Conservation (phyloP, 1,140 invertebrate species). For the Aphelenchoides avenae region DNA sequence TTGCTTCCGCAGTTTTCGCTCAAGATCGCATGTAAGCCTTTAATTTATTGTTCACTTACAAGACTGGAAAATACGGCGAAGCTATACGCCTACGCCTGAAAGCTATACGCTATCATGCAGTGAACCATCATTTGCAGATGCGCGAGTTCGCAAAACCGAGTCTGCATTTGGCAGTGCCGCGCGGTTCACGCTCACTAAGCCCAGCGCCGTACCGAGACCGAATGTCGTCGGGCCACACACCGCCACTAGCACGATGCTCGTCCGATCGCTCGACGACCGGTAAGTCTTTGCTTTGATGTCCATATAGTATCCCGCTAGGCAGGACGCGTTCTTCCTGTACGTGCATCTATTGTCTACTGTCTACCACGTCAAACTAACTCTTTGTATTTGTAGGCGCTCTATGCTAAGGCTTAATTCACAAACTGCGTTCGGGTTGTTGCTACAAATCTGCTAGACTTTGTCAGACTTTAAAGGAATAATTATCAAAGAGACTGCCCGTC, state of each 20-base stretch:
- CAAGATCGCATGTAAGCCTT: background rate
- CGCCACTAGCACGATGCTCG: background rate
- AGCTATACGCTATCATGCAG: no score
- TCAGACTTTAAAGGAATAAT: no score
- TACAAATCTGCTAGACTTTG: no score
- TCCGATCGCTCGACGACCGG: background rate
- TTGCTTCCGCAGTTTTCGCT: background rate
- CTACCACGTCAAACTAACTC: no score
- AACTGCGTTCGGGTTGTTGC: no score
- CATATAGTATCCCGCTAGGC: background rate
- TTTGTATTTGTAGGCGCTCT: no score
- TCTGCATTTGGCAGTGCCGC: constrained; percentile 16
- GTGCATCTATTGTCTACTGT: background rate
- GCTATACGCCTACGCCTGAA: background rate
- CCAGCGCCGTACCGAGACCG: background rate
- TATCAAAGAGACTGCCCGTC: no score
- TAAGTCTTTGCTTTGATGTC: background rate
- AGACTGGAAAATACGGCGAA: background rate
- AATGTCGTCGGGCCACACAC: background rate
- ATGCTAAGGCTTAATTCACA: no score
- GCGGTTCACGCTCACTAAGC: constrained; percentile 6
- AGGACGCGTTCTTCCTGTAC: background rate
- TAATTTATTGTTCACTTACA: background rate
- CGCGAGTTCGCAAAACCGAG: constrained; percentile 12
- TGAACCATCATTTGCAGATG: constrained; percentile 19